Evolutionary conservation across 2,797 vertebrate species (phyloP).

Genomic region (Anniella stebbinsi): DNA sequence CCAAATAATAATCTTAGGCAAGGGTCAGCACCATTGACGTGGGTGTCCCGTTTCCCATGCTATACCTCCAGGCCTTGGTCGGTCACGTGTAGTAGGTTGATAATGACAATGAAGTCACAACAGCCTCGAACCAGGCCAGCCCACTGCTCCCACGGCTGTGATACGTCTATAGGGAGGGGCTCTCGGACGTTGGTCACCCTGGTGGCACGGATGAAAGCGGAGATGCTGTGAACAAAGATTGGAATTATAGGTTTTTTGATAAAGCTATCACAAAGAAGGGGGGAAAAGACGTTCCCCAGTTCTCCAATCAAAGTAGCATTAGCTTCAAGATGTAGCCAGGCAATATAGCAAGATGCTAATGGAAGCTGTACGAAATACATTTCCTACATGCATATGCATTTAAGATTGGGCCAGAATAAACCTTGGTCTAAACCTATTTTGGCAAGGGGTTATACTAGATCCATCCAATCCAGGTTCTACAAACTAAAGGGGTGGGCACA

Average conservation of each 20-base stretch:
- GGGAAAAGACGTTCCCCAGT: too few species aligned
- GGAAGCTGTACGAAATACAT: neutral
- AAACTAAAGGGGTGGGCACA: neutral
- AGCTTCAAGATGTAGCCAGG: neutral
- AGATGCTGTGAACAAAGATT: constrained; percentile 78
- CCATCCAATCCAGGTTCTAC: neutral
- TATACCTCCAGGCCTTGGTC: constrained; percentile 27
- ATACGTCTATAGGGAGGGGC: constrained; percentile 79
- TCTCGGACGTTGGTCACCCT: constrained; percentile 76
- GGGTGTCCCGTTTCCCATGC: neutral
- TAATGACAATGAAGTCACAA: constrained; percentile 78
- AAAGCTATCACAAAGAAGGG: neutral
- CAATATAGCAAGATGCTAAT: neutral
- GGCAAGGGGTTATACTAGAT: neutral
- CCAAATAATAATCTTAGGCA: neutral
- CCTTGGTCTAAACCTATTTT: neutral
- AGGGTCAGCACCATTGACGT: neutral
- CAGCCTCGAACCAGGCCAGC: constrained; percentile 71
- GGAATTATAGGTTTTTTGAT: constrained; percentile 24
- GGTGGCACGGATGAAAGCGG: constrained; percentile 79
- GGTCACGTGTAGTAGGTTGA: constrained; percentile 81
- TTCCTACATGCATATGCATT: neutral
- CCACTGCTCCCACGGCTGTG: constrained; percentile 81
- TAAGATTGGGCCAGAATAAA: neutral
- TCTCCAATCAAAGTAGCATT: too few species aligned